Conservation (phyloP, 2,888 invertebrate species). For the Dyspetes luteomarginatus region DNA sequence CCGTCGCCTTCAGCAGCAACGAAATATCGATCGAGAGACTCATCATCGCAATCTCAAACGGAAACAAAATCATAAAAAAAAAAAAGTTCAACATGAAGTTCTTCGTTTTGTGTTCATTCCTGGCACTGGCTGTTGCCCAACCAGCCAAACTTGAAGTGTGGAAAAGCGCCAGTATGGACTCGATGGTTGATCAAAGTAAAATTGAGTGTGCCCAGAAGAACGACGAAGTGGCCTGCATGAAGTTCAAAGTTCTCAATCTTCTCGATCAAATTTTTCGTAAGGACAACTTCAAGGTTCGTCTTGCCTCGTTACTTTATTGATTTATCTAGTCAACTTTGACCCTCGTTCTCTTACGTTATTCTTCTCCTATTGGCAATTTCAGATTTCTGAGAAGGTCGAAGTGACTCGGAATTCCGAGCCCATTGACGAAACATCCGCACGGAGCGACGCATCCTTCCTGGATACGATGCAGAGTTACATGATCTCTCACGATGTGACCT, state of each 20-base stretch:
- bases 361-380: constrained; percentile 5
- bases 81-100: constrained; percentile 74
- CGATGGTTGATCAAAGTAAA: constrained; percentile 90
- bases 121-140: constrained; percentile 86
- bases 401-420: constrained; percentile 89
- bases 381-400: constrained; percentile 91
- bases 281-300: constrained; percentile 89
- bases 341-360: not conserved
- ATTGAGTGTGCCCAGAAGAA: constrained; percentile 90
- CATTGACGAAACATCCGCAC: constrained; percentile 85
- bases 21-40: too few relatives aligned
- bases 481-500: constrained; percentile 91
- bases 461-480: constrained; percentile 90
- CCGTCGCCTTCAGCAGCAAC: constrained; percentile 67
- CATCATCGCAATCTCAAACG: too few relatives aligned
- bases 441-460: constrained; percentile 87
- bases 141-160: constrained; percentile 88
- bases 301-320: not conserved
- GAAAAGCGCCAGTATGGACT: constrained; percentile 89
- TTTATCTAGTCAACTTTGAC: constrained; percentile 4
- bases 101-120: constrained; percentile 82
- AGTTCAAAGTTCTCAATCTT: constrained; percentile 92
- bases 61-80: too few relatives aligned
- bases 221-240: constrained; percentile 92
- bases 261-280: constrained; percentile 91